phyloP scores from a whole-genome alignment of 53 echinoderm and acorn worm genomes.

The Temnopleurus reevesii region DNA sequence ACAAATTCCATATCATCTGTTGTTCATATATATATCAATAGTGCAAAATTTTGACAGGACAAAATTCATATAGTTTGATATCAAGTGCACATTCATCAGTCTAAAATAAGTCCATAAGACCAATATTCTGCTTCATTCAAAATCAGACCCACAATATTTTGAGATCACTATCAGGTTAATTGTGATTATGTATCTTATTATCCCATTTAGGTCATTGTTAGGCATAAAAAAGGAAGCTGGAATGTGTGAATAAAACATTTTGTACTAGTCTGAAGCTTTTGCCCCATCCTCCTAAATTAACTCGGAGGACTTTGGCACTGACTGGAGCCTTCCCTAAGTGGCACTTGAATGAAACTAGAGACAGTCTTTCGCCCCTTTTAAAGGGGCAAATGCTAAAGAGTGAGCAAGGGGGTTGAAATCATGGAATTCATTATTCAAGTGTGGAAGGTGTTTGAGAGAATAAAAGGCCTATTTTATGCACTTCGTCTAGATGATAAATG shows the following conservation, averaged over 20 bases:
- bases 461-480: too few species aligned
- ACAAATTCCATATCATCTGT: too few species aligned
- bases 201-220: too few species aligned
- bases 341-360: slow-evolving; percentile 42
- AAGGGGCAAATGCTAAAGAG: neutral
- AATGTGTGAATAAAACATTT: neutral
- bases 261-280: neutral
- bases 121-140: slow-evolving; percentile 1
- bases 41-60: too few species aligned
- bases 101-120: too few species aligned
- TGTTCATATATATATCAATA: too few species aligned
- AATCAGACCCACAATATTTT: neutral
- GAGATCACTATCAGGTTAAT: neutral
- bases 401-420: neutral
- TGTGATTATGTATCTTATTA: neutral
- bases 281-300: slow-evolving; percentile 42
- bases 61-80: too few species aligned
- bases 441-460: neutral
- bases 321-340: slow-evolving; percentile 43
- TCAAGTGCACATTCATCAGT: too few species aligned
- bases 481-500: too few species aligned
- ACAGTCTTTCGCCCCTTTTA: slow-evolving; percentile 20
- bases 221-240: neutral
- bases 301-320: slow-evolving; percentile 42
- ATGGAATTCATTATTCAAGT: neutral